Base-by-base conservation (phyloP, 1,140 invertebrate genomes). In the Oncopodura yosiiana region DNA sequence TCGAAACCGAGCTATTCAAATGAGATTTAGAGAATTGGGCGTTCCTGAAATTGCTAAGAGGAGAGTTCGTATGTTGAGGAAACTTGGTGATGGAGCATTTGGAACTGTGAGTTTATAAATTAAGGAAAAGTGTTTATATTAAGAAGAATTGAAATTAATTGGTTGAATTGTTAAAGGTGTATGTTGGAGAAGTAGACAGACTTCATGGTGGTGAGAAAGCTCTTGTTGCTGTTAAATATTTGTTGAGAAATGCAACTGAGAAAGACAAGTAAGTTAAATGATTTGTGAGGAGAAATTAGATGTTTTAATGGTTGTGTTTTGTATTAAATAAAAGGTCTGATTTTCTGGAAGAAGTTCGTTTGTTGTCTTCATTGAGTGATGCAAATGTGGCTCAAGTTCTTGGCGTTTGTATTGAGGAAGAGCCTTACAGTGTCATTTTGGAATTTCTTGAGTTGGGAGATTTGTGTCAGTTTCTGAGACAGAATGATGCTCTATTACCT, bases 391-490 rank as follows among this genome's bases (percentile, higher is more conserved):
- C 88, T 4, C 77, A 86, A 21, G 87, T 94, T 8, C 69, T 94
- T 32, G 91, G 88, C 3, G 82, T 87, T 41, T 92, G 87, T 68
- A 84, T 82, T 41, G 71, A 77, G 36, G 84, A 87, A 50, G 84
- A 88, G 60, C 88, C 87, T 0, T 73, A 84, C 16, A 89, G 85
- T 66, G 87, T 93, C 57, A 79, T 94, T 2, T 81, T 94, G 66
- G 91, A 95, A 70, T 94, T 93, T 71, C 75, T 89, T 65, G 87
- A 90, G 65, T 80, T 87, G 60, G 89, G 90, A 6, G 90, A 94
- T 72, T 78, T 94, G 38, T 85, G 86, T 69, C 86, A 91, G 68
- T 92, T 89, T 69, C 74, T 92, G 11, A 78, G 63, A 76, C 76
- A 39, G 77, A 63, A 63, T 58, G 62, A 63, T 41, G 55, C 58